Evolutionary conservation across 2,113 vertebrate genomes (phyloP).

Genomic region (Trematocara stigmaticum): DNA sequence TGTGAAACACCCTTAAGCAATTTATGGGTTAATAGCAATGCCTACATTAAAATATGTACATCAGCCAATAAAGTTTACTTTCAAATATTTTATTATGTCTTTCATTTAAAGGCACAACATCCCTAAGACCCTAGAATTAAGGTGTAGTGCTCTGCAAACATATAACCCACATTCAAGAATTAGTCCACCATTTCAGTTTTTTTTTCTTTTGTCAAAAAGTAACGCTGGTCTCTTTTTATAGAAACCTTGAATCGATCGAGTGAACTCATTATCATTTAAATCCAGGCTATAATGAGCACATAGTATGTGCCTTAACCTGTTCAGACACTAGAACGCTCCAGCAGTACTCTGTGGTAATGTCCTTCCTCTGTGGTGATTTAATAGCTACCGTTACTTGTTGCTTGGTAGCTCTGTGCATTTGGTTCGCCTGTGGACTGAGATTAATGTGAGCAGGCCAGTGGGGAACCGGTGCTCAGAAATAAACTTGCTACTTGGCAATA

Average conservation of each 20-base stretch:
- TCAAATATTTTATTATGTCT: neutral
- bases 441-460: conserved; percentile 8
- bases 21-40: neutral
- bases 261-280: conserved; percentile 28
- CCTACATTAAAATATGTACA: neutral
- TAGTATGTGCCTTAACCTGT: conserved; percentile 12
- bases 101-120: neutral
- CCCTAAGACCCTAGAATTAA: neutral
- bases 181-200: neutral
- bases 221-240: neutral
- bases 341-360: neutral
- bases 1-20: neutral
- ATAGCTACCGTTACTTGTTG: conserved; percentile 34
- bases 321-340: neutral
- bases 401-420: conserved; percentile 14
- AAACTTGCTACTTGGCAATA: neutral
- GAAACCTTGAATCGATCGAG: neutral
- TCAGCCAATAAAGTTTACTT: neutral
- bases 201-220: neutral
- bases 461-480: neutral
- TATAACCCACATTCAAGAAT: neutral
- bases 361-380: conserved; percentile 28
- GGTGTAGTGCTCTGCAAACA: neutral
- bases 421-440: conserved; percentile 9
- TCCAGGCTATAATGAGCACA: conserved; percentile 17